A percentile compares a stretch with the other conserved stretches of the same genome.
phyloP scores from a whole-genome alignment of 2,888 invertebrate genomes.

The Hypselothyrea guttata region DNA sequence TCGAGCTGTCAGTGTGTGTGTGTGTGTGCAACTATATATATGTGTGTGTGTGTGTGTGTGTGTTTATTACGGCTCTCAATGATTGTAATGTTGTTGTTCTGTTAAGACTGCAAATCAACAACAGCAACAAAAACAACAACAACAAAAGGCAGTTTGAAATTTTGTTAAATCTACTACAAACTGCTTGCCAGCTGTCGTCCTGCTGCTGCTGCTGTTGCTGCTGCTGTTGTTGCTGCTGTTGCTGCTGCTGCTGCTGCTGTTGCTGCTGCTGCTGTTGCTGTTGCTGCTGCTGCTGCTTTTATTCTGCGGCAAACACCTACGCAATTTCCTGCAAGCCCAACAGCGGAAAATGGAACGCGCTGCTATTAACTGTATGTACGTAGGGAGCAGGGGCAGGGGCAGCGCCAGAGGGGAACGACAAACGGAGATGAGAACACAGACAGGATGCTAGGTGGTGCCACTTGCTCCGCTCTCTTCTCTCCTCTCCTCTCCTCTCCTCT shows the following conservation, averaged over 20 bases:
- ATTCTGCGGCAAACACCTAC: slow-evolving; percentile 63
- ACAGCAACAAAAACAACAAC: slow-evolving; percentile 30
- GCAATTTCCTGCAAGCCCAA: slow-evolving; percentile 72
- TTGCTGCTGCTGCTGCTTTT: slow-evolving; percentile 6
- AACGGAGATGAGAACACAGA: slow-evolving; percentile 63
- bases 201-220: slow-evolving; percentile 17
- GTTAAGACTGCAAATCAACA: slow-evolving; percentile 35
- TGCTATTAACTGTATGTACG: slow-evolving; percentile 11
- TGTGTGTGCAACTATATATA: slow-evolving; percentile 16
- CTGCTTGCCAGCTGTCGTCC: slow-evolving; percentile 35
- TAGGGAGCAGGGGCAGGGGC: slow-evolving; percentile 4
- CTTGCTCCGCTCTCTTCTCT: slow-evolving; percentile 18
- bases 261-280: background rate
- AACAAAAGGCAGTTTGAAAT: slow-evolving; percentile 43
- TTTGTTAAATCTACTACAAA: slow-evolving; percentile 41
- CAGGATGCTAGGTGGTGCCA: slow-evolving; percentile 49
- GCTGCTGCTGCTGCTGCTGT: slow-evolving; percentile 8
- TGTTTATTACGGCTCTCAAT: slow-evolving; percentile 32
- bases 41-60: slow-evolving; percentile 18
- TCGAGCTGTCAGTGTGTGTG: slow-evolving; percentile 4
- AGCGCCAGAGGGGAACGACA: slow-evolving; percentile 15
- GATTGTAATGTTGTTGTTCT: slow-evolving; percentile 60
- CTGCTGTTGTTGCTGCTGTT: slow-evolving; percentile 2
- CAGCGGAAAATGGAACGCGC: slow-evolving; percentile 61
- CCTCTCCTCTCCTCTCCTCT: slow-evolving; percentile 18